Conservation (phyloP, 2,113 vertebrate genomes). For the Pseudorasbora parva region DNA sequence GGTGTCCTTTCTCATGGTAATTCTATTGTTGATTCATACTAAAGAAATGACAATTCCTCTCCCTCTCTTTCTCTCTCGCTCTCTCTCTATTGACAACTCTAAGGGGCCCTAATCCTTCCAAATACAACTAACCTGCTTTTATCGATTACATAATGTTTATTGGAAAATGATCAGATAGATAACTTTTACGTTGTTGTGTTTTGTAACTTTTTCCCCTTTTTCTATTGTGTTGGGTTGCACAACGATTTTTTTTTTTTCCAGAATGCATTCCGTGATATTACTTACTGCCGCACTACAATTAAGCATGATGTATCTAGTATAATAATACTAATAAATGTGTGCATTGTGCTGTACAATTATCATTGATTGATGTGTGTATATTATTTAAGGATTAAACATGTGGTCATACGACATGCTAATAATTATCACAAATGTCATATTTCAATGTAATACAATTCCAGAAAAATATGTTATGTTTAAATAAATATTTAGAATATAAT, state of each 20-base stretch:
- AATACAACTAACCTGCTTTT: constrained; percentile 62
- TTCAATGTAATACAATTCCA: constrained; percentile 20
- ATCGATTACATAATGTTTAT: constrained; percentile 72
- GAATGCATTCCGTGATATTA: background rate
- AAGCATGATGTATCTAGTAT: background rate
- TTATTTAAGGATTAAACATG: background rate
- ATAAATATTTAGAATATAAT: constrained; percentile 34
- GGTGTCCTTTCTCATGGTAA: constrained; percentile 79
- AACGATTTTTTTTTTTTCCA: background rate
- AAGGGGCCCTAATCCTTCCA: constrained; percentile 65
- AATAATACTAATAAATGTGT: background rate
- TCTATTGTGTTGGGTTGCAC: background rate
- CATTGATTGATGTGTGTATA: background rate
- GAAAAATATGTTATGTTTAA: constrained; percentile 23
- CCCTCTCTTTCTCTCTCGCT: constrained; percentile 53
- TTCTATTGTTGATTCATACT: constrained; percentile 74
- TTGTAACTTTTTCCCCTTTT: background rate
- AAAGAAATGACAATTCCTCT: constrained; percentile 71
- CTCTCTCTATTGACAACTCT: constrained; percentile 66
- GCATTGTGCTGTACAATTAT: background rate
- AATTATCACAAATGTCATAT: constrained; percentile 16
- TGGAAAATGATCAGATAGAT: constrained; percentile 61
- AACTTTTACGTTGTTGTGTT: constrained; percentile 21
- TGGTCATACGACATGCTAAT: background rate
- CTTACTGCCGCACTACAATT: background rate